These are phyloP conservation scores for Rhyacichthys aspro DNA, from an alignment of 2,797 vertebrate genomes.

Conservation along the genomic window DNA sequence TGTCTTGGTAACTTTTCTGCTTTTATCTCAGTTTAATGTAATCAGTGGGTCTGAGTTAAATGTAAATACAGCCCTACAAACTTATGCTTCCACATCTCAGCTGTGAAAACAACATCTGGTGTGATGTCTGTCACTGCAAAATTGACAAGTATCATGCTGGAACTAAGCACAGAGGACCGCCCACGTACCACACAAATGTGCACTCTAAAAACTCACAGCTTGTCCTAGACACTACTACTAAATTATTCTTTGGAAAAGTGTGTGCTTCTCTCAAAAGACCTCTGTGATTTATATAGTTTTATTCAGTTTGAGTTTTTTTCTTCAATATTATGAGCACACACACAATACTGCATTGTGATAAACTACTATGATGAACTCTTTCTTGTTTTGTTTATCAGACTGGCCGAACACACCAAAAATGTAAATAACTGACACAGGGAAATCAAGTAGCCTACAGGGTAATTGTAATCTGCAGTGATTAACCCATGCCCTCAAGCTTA, in stretches of 20 bases:
- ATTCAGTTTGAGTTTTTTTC: too few species aligned
- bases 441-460: too few species aligned
- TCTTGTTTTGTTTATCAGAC: too few species aligned
- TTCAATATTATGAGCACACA: too few species aligned
- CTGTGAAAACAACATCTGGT: slow-evolving; percentile 14
- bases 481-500: too few species aligned
- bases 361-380: too few species aligned
- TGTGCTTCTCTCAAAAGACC: neutral
- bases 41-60: neutral
- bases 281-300: neutral
- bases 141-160: slow-evolving; percentile 12
- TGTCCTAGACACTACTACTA: neutral
- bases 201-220: slow-evolving; percentile 19
- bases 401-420: too few species aligned
- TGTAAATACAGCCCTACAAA: slow-evolving; percentile 5
- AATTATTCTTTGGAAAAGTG: neutral
- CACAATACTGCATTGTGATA: too few species aligned
- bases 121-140: slow-evolving; percentile 14
- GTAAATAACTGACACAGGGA: too few species aligned
- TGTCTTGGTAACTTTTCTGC: neutral
- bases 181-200: slow-evolving; percentile 29
- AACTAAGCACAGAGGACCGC: slow-evolving; percentile 27
- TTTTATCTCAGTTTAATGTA: slow-evolving; percentile 21
- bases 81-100: slow-evolving; percentile 7
- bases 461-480: too few species aligned